These are phyloP conservation scores for Rotaria magnacalcarata DNA, from an alignment of 2,888 invertebrate species.

Conservation along the genomic window DNA sequence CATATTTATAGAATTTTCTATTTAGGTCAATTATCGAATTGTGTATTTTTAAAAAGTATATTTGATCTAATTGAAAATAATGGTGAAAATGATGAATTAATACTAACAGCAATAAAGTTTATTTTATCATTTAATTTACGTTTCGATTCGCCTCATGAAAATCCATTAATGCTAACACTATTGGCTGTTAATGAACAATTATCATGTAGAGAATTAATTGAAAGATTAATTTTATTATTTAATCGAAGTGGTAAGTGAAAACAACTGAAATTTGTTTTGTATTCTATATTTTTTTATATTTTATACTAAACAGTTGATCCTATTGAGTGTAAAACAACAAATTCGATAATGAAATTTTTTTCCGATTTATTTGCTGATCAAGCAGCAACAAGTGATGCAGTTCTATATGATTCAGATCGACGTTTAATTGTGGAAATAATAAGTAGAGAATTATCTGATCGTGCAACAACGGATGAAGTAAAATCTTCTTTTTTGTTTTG, in stretches of 20 bases:
- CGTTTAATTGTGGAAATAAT: conserved; percentile 30
- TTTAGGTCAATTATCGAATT: conserved; percentile 3
- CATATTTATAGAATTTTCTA: background rate
- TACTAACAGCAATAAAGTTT: conserved; percentile 3
- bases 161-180: conserved; percentile 7
- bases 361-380: background rate
- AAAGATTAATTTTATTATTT: conserved; percentile 13
- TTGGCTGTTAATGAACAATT: background rate
- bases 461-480: background rate
- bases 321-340: background rate
- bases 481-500: background rate
- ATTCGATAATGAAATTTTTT: conserved; percentile 10
- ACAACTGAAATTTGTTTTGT: too few relatives aligned
- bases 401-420: conserved; percentile 33
- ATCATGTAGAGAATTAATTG: conserved; percentile 14
- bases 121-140: conserved; percentile 1
- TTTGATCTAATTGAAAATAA: conserved; percentile 15
- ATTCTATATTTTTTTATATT: background rate
- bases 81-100: conserved; percentile 2
- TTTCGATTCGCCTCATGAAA: conserved; percentile 7
- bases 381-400: conserved; percentile 3
- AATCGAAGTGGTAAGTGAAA: background rate
- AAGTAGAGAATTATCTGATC: conserved; percentile 8
- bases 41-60: conserved; percentile 20
- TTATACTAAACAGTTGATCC: background rate